These are phyloP conservation scores for Hydractinia symbiolongicarpus DNA, from an alignment of 30 jellyfish, hydroid and myxozoan genomes.

Conservation along the genomic window DNA sequence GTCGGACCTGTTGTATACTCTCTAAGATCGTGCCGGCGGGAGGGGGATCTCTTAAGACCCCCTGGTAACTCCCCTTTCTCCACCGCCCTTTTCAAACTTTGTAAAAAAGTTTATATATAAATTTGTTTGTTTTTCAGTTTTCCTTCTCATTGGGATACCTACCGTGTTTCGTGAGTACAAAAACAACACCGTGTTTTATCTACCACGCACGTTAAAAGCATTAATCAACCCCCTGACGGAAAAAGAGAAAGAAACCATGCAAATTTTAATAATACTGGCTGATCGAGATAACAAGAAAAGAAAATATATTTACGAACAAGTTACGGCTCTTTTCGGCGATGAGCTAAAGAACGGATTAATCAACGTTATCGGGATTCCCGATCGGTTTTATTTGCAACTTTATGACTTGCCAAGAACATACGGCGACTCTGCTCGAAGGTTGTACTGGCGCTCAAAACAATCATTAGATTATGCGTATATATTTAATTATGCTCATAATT, in stretches of 20 bases:
- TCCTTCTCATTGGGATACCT: constrained; percentile 59
- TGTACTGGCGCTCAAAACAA: constrained; percentile 68
- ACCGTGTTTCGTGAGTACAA: constrained; percentile 40
- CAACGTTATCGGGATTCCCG: constrained; percentile 46
- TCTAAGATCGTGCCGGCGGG: too few relatives aligned
- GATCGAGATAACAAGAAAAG: constrained; percentile 33
- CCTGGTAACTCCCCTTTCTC: too few relatives aligned
- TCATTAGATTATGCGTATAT: constrained; percentile 56
- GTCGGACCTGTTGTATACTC: too few relatives aligned
- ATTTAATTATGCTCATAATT: constrained; percentile 43
- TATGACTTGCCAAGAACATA: constrained; percentile 40
- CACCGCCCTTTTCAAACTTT: too few relatives aligned
- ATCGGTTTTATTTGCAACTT: constrained; percentile 39
- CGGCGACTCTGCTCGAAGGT: constrained; percentile 35
- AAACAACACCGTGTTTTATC: constrained; percentile 21
- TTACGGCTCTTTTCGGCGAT: constrained; percentile 7
- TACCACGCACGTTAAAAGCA: constrained; percentile 24
- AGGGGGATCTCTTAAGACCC: too few relatives aligned
- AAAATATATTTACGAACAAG: not conserved
- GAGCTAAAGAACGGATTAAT: constrained; percentile 39
- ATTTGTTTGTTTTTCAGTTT: constrained; percentile 25
- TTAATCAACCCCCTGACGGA: constrained; percentile 23
- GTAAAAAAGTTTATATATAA: too few relatives aligned
- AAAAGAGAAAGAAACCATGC: constrained; percentile 19
- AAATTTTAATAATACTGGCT: constrained; percentile 37